phyloP scores from a whole-genome alignment of 2,888 invertebrate genomes.

The Rapana venosa region DNA sequence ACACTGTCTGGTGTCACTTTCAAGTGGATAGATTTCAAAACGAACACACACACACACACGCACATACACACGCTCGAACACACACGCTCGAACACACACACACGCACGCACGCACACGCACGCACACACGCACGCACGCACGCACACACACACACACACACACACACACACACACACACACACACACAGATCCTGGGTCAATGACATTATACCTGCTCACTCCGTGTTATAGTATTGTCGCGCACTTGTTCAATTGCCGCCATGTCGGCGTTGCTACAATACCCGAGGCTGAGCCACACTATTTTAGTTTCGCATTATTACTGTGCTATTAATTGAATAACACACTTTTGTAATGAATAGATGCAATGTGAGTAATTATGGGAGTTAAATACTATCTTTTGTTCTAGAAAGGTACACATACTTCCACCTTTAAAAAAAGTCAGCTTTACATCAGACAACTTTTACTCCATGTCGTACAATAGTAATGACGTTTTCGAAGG shows the following conservation, averaged over 20 bases:
- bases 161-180: background rate
- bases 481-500: slow-evolving; percentile 11
- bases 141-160: background rate
- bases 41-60: no score
- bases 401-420: background rate
- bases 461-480: background rate
- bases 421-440: background rate
- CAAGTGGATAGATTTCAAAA: no score
- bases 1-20: no score
- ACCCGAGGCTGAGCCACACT: slow-evolving; percentile 27
- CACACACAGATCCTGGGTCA: background rate
- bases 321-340: background rate
- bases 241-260: slow-evolving; percentile 36
- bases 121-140: background rate
- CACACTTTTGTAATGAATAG: background rate
- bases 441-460: slow-evolving; percentile 13
- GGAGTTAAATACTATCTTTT: background rate
- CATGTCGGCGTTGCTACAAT: slow-evolving; percentile 54
- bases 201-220: background rate
- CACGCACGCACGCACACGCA: slow-evolving; percentile 19
- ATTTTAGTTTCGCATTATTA: slow-evolving; percentile 14
- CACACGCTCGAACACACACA: background rate
- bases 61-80: background rate
- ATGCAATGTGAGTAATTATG: background rate
- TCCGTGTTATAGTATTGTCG: background rate